Conservation (phyloP, 2,797 vertebrate genomes). For the Lerista edwardsae region DNA sequence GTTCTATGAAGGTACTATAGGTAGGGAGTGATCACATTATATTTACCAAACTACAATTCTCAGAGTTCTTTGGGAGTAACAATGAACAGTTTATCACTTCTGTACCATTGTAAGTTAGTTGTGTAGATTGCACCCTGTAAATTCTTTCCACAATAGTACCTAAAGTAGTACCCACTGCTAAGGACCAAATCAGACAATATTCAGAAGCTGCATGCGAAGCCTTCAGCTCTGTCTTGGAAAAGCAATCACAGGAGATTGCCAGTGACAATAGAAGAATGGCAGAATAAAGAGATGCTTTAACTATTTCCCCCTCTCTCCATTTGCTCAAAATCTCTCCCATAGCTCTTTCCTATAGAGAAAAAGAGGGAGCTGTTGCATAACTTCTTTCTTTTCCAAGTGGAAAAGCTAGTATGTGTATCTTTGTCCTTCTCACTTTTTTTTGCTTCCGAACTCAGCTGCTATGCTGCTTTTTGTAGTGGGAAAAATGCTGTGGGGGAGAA, state of each 20-base stretch:
- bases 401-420: background rate
- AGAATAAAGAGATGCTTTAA: background rate
- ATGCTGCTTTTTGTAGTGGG: background rate
- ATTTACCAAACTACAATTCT: background rate
- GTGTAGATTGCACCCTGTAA: background rate
- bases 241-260: background rate
- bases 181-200: background rate
- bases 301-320: background rate
- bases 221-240: background rate
- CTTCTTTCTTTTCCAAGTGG: background rate
- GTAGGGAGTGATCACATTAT: background rate
- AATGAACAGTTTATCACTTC: background rate
- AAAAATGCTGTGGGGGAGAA: background rate
- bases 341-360: too few relatives aligned
- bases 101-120: background rate
- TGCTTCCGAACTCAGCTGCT: background rate
- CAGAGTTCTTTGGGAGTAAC: background rate
- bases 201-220: background rate
- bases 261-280: background rate
- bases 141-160: background rate
- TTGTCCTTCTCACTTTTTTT: background rate
- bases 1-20: background rate
- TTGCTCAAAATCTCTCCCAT: background rate
- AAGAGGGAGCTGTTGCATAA: too few relatives aligned
- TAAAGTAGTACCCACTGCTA: background rate